These are phyloP conservation scores for Dreissena rostriformis DNA, from an alignment of 1,140 invertebrate genomes.

Conservation along the genomic window DNA sequence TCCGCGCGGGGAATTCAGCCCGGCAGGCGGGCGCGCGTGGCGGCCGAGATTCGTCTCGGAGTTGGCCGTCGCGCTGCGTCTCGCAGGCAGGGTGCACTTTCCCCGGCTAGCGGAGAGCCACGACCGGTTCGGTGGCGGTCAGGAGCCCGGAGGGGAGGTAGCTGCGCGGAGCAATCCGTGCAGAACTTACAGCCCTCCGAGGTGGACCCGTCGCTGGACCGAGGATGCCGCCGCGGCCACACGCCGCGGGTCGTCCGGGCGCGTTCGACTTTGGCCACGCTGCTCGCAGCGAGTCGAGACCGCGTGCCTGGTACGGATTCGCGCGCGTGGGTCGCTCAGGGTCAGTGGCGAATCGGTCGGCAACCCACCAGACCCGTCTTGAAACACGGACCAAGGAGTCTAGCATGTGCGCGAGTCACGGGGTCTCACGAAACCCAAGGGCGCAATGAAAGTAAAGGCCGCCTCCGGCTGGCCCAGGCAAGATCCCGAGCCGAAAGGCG, in stretches of 20 bases:
- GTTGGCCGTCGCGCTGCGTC: conserved; percentile 4
- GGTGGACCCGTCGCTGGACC: conserved; percentile 10
- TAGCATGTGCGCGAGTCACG: conserved; percentile 91
- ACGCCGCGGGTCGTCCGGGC: conserved; percentile 1
- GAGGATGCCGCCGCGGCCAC: conserved; percentile 9
- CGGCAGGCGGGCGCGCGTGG: conserved; percentile 61
- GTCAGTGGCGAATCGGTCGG: conserved; percentile 78
- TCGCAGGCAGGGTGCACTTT: conserved; percentile 46
- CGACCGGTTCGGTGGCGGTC: conserved; percentile 58
- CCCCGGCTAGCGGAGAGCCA: conserved; percentile 53
- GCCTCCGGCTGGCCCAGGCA: conserved; percentile 73
- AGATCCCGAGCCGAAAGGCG: conserved; percentile 83
- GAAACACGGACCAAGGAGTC: conserved; percentile 97
- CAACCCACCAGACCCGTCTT: conserved; percentile 89
- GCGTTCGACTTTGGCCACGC: background rate
- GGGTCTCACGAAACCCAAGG: conserved; percentile 85
- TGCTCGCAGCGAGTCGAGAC: conserved; percentile 11
- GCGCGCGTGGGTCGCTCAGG: conserved; percentile 48
- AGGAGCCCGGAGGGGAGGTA: conserved; percentile 51
- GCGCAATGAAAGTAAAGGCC: conserved; percentile 85
- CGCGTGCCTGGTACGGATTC: conserved; percentile 10
- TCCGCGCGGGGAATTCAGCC: conserved; percentile 78
- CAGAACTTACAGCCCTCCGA: background rate
- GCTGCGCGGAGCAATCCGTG: background rate
- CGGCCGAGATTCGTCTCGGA: conserved; percentile 56